phyloP scores from a whole-genome alignment of 35 echinoderm and acorn worm species.

The Eucidaris tribuloides region DNA sequence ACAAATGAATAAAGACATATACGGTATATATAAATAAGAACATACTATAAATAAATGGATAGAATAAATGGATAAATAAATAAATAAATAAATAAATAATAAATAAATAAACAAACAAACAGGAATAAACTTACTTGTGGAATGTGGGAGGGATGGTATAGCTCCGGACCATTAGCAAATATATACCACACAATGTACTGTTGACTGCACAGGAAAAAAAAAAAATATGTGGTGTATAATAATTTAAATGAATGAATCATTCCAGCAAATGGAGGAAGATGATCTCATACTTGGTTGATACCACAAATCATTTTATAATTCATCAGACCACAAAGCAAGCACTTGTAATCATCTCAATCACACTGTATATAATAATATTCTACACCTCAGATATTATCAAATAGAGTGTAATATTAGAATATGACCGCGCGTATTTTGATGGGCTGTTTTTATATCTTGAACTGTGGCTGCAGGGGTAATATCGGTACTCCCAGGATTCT shows the following conservation, averaged over 20 bases:
- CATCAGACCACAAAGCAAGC: not conserved
- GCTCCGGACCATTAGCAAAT: conserved; percentile 14
- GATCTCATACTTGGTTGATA: not conserved
- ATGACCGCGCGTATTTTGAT: no score
- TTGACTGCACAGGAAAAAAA: not conserved
- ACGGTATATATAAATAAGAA: not conserved
- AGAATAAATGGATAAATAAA: not conserved
- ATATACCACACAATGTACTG: conserved; percentile 18
- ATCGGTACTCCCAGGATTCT: no score
- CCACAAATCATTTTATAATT: not conserved
- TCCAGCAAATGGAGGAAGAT: not conserved
- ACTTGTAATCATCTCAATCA: not conserved
- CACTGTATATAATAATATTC: not conserved
- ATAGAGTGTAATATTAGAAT: no score
- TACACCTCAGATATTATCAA: not conserved
- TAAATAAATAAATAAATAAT: not conserved
- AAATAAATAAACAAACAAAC: not conserved
- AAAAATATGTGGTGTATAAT: not conserved
- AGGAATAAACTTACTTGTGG: not conserved
- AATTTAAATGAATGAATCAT: not conserved
- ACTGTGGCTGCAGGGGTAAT: no score
- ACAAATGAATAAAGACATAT: not conserved
- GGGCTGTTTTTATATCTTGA: no score
- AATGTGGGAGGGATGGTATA: conserved; percentile 13
- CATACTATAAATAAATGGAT: not conserved